Conservation (phyloP, 2,113 vertebrate genomes). For the Saguinus midas region DNA sequence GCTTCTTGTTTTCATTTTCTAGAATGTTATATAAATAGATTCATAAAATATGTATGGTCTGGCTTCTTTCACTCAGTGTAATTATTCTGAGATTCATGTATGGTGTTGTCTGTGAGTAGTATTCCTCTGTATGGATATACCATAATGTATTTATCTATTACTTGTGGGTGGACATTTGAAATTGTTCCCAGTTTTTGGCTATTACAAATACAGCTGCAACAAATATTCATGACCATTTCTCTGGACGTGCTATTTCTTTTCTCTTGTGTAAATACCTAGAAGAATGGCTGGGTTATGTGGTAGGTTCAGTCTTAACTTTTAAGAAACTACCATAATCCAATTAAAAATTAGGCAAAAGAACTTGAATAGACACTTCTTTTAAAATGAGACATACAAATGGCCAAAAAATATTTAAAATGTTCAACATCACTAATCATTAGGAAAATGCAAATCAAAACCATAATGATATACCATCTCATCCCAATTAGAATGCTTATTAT, state of each 20-base stretch:
- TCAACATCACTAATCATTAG: background rate
- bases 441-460: background rate
- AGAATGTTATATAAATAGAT: background rate
- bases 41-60: background rate
- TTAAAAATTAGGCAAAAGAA: background rate
- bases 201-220: background rate
- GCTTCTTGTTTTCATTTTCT: background rate
- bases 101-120: background rate
- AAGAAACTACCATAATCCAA: background rate
- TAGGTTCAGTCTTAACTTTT: background rate
- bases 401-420: background rate
- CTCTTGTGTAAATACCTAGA: background rate
- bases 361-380: background rate
- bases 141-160: background rate
- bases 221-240: background rate
- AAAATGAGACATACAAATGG: background rate
- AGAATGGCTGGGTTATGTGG: background rate
- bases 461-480: background rate
- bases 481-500: background rate
- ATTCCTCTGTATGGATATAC: background rate
- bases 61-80: background rate
- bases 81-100: background rate
- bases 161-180: background rate
- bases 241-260: background rate
- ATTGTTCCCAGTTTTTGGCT: background rate